Evolutionary conservation across 1,140 invertebrate species (phyloP).

Genomic region (Drosophila kepulauana): DNA sequence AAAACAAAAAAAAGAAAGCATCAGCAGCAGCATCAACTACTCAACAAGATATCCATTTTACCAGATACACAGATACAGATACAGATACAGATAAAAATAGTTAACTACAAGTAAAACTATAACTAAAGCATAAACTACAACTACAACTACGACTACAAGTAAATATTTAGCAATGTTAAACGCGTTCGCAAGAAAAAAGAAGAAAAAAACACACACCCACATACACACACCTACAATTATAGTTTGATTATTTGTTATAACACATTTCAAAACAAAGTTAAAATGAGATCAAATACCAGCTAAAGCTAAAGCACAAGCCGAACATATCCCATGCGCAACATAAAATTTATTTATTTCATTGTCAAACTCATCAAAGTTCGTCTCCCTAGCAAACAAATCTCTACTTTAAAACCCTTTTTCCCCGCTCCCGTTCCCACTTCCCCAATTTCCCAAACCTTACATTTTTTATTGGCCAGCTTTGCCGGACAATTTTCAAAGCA

Average conservation of each 20-base stretch:
- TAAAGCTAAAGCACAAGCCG: conserved; percentile 52
- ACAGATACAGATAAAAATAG: conserved; percentile 40
- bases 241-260: conserved; percentile 14
- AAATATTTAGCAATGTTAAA: conserved; percentile 64
- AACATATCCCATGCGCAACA: conserved; percentile 79
- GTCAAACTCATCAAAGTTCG: conserved; percentile 61
- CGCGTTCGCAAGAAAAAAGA: conserved; percentile 39
- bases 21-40: conserved; percentile 50
- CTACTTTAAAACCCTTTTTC: conserved; percentile 1
- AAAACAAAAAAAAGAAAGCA: conserved; percentile 4
- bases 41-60: conserved; percentile 40
- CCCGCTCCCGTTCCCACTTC: background rate
- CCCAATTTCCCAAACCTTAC: conserved; percentile 3
- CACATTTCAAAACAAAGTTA: conserved; percentile 15
- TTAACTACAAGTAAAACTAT: conserved; percentile 59
- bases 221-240: conserved; percentile 18
- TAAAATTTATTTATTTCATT: conserved; percentile 82
- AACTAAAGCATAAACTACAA: conserved; percentile 22
- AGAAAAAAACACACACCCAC: background rate
- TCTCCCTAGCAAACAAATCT: conserved; percentile 14
- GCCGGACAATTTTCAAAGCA: conserved; percentile 54
- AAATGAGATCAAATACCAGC: conserved; percentile 22
- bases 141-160: conserved; percentile 32
- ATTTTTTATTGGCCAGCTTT: conserved; percentile 47
- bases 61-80: conserved; percentile 28